Conservation (phyloP, 2,888 invertebrate species). For the Conchocele bisecta region DNA sequence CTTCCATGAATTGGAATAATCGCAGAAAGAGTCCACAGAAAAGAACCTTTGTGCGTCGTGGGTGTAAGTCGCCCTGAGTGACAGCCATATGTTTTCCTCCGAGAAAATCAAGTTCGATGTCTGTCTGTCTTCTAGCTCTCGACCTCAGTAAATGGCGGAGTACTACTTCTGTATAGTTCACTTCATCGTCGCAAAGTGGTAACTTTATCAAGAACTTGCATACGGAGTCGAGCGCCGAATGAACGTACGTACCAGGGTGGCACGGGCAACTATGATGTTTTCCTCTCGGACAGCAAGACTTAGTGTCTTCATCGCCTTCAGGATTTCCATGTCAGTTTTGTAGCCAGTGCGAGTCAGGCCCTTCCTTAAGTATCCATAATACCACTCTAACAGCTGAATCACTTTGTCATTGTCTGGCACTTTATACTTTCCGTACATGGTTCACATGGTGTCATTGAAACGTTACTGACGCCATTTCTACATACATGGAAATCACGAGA, state of each 20-base stretch:
- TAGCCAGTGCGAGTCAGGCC: slow-evolving; percentile 40
- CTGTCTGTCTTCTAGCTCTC: slow-evolving; percentile 25
- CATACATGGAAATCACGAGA: too few species aligned
- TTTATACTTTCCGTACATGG: too few species aligned
- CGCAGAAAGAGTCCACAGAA: too few species aligned
- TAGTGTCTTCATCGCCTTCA: slow-evolving; percentile 38
- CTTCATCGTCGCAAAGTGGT: slow-evolving; percentile 19
- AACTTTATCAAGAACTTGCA: slow-evolving; percentile 54
- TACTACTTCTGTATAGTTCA: slow-evolving; percentile 43
- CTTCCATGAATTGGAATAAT: slow-evolving; percentile 57
- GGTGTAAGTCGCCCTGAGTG: slow-evolving; percentile 56
- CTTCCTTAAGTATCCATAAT: slow-evolving; percentile 52
- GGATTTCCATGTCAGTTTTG: background rate
- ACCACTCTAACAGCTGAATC: slow-evolving; percentile 59
- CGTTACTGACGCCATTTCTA: too few species aligned
- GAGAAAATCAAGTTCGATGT: slow-evolving; percentile 43
- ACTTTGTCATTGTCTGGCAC: slow-evolving; percentile 36
- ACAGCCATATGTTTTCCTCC: slow-evolving; percentile 47
- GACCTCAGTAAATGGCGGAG: slow-evolving; percentile 41
- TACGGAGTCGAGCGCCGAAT: slow-evolving; percentile 53
- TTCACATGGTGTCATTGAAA: too few species aligned
- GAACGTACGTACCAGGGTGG: slow-evolving; percentile 43
- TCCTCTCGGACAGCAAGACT: slow-evolving; percentile 46
- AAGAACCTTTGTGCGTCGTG: too few species aligned
- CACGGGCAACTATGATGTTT: slow-evolving; percentile 25